These are phyloP conservation scores for Psilanteris sp. DNA, from an alignment of 1,140 invertebrate genomes.

Conservation along the genomic window DNA sequence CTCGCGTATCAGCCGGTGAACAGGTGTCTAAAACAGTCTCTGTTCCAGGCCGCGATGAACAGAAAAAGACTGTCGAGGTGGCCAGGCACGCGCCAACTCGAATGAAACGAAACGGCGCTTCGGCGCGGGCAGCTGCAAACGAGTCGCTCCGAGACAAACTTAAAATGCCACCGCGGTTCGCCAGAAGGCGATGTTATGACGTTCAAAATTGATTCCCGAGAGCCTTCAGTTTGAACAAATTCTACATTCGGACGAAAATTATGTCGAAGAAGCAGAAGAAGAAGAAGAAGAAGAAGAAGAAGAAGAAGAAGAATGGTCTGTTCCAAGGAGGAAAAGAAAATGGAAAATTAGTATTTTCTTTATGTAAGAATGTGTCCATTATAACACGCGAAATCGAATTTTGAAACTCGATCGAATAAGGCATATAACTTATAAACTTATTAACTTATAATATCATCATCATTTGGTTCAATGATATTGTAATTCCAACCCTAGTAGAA, in stretches of 20 bases:
- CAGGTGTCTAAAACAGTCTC: constrained; percentile 73
- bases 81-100: constrained; percentile 76
- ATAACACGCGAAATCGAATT: too few relatives aligned
- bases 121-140: constrained; percentile 67
- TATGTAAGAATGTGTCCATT: too few relatives aligned
- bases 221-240: constrained; percentile 2
- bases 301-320: too few relatives aligned
- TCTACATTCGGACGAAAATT: background rate
- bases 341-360: too few relatives aligned
- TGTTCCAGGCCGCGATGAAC: constrained; percentile 53
- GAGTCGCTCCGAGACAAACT: constrained; percentile 64
- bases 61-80: constrained; percentile 60
- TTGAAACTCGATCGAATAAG: too few relatives aligned
- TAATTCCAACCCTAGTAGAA: too few relatives aligned
- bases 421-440: too few relatives aligned
- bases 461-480: too few relatives aligned
- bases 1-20: constrained; percentile 76
- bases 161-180: constrained; percentile 71
- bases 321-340: background rate
- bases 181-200: constrained; percentile 68
- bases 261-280: constrained; percentile 1
- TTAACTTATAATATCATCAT: too few relatives aligned
- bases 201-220: constrained; percentile 48
- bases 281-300: too few relatives aligned
- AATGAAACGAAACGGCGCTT: constrained; percentile 70